A percentile compares a stretch with the other conserved stretches of the same genome.
phyloP scores from a whole-genome alignment of 2,797 vertebrate genomes.

The Triplophysa yarkandensis region DNA sequence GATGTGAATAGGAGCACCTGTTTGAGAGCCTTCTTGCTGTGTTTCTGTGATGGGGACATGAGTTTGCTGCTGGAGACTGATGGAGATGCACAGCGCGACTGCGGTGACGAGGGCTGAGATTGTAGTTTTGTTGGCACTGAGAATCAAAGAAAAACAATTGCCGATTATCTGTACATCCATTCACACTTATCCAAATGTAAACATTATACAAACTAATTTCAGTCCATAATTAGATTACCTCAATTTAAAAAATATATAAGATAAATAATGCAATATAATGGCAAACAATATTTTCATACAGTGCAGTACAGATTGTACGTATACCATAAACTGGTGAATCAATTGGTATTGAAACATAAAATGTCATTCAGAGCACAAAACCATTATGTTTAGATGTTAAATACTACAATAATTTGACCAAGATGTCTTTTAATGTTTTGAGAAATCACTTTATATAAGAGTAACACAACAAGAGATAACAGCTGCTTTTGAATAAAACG shows the following conservation, averaged over 20 bases:
- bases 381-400: too few relatives aligned
- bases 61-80: constrained; percentile 86
- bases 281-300: too few relatives aligned
- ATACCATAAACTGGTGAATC: too few relatives aligned
- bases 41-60: constrained; percentile 97
- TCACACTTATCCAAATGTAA: constrained; percentile 52
- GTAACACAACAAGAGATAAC: too few relatives aligned
- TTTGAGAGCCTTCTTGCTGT: constrained; percentile 97
- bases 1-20: constrained; percentile 73
- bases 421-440: too few relatives aligned
- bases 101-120: constrained; percentile 89
- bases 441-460: too few relatives aligned
- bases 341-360: too few relatives aligned
- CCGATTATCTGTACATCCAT: not conserved
- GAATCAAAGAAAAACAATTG: constrained; percentile 22
- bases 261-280: too few relatives aligned
- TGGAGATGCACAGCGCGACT: constrained; percentile 88
- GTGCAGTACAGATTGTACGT: not conserved
- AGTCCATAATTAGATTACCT: constrained; percentile 12
- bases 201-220: not conserved
- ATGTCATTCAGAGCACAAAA: too few relatives aligned
- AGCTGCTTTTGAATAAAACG: not conserved
- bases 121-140: constrained; percentile 86
- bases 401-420: too few relatives aligned
- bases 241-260: constrained; percentile 34